These are phyloP conservation scores for Aradophagus sp. DNA, from an alignment of 1,140 invertebrate genomes.

Conservation along the genomic window DNA sequence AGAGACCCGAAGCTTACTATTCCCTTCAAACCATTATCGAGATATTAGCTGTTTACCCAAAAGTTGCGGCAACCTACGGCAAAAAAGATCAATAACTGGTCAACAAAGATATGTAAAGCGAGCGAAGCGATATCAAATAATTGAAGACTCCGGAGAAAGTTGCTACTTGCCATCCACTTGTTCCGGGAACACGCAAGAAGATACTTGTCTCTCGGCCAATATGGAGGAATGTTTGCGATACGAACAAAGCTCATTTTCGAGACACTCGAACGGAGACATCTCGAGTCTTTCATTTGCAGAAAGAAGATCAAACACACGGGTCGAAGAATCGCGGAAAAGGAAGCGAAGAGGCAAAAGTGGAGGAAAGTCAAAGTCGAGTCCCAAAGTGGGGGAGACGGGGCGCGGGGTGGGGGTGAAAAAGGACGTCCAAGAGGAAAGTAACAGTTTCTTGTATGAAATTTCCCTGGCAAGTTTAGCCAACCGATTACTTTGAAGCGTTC, in stretches of 20 bases:
- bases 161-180: not conserved
- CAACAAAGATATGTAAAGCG: not conserved
- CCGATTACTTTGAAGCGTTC: slow-evolving; percentile 53
- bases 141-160: not conserved
- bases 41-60: too few relatives aligned
- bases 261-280: slow-evolving; percentile 37
- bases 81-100: slow-evolving; percentile 1
- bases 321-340: slow-evolving; percentile 4
- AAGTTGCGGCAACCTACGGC: too few relatives aligned
- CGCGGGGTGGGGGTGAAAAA: too few relatives aligned
- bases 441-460: slow-evolving; percentile 50
- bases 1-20: too few relatives aligned
- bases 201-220: slow-evolving; percentile 11
- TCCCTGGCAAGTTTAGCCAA: slow-evolving; percentile 43
- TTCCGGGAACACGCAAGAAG: not conserved
- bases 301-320: slow-evolving; percentile 28
- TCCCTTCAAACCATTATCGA: too few relatives aligned
- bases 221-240: slow-evolving; percentile 9
- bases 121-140: not conserved
- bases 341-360: too few relatives aligned
- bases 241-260: slow-evolving; percentile 35
- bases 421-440: too few relatives aligned
- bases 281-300: slow-evolving; percentile 23
- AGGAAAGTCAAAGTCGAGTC: slow-evolving; percentile 16
- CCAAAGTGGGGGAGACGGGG: too few relatives aligned